phyloP scores from a whole-genome alignment of 2,888 invertebrate species.

The Arrhopalites spinosus region DNA sequence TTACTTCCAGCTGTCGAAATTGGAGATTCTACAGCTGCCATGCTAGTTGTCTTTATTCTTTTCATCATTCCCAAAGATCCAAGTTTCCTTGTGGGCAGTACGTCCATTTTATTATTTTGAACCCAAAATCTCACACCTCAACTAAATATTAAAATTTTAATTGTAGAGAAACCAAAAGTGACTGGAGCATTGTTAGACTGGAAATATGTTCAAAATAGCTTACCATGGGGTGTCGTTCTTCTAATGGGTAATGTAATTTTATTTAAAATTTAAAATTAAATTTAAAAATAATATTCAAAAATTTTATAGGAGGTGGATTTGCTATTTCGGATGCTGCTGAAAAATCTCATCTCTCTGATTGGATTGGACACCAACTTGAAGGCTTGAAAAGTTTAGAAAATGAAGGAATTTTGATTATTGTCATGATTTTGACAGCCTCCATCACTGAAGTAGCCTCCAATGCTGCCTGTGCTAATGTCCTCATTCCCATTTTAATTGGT shows the following conservation, averaged over 20 bases:
- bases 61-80: constrained; percentile 82
- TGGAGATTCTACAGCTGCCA: constrained; percentile 62
- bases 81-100: constrained; percentile 70
- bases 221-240: constrained; percentile 73
- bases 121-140: constrained; percentile 33
- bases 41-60: constrained; percentile 79
- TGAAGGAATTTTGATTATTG: constrained; percentile 72
- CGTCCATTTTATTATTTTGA: constrained; percentile 48
- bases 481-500: constrained; percentile 80
- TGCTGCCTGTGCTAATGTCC: constrained; percentile 86
- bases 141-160: background rate
- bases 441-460: constrained; percentile 90
- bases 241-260: constrained; percentile 47
- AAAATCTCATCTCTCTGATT: constrained; percentile 74
- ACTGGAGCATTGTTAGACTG: constrained; percentile 61
- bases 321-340: constrained; percentile 86
- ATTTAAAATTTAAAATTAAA: background rate
- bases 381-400: constrained; percentile 69
- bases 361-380: constrained; percentile 74
- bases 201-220: constrained; percentile 80
- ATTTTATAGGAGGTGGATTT: constrained; percentile 75
- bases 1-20: constrained; percentile 68
- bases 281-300: background rate
- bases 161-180: constrained; percentile 11
- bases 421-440: constrained; percentile 76